These are phyloP conservation scores for Uloborus plumipes DNA, from an alignment of 2,888 invertebrate species.

Conservation along the genomic window DNA sequence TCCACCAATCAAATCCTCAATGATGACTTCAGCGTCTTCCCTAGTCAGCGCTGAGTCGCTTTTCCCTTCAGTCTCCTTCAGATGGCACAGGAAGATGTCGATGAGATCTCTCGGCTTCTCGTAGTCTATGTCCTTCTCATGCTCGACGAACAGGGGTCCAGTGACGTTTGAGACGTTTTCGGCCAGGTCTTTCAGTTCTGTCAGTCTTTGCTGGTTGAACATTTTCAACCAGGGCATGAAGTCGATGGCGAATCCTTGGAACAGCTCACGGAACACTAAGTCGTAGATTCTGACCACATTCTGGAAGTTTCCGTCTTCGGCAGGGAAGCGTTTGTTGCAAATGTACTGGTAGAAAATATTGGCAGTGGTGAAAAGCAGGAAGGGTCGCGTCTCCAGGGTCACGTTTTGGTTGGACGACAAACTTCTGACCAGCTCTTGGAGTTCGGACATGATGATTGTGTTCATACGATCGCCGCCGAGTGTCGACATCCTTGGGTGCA, in stretches of 20 bases:
- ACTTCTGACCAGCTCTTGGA: slow-evolving; percentile 64
- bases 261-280: slow-evolving; percentile 92
- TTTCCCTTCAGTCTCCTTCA: slow-evolving; percentile 43
- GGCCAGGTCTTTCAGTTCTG: slow-evolving; percentile 67
- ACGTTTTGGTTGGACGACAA: slow-evolving; percentile 64
- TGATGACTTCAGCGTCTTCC: slow-evolving; percentile 64
- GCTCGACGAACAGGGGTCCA: slow-evolving; percentile 45
- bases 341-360: slow-evolving; percentile 90
- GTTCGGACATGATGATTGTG: slow-evolving; percentile 78
- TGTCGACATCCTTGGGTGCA: slow-evolving; percentile 82
- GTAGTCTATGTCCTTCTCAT: slow-evolving; percentile 28
- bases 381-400: slow-evolving; percentile 76
- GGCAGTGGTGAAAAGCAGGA: slow-evolving; percentile 81
- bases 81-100: slow-evolving; percentile 59
- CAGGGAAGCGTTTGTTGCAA: slow-evolving; percentile 81
- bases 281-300: slow-evolving; percentile 82
- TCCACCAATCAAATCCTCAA: slow-evolving; percentile 84
- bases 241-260: slow-evolving; percentile 88
- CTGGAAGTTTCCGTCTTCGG: slow-evolving; percentile 78
- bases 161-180: slow-evolving; percentile 50
- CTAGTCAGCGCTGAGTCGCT: slow-evolving; percentile 30
- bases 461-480: slow-evolving; percentile 81
- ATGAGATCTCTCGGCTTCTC: slow-evolving; percentile 61
- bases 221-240: slow-evolving; percentile 84
- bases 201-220: slow-evolving; percentile 79